These are phyloP conservation scores for Dermochelys coriacea DNA, from an alignment of 2,797 vertebrate genomes.

Conservation along the genomic window DNA sequence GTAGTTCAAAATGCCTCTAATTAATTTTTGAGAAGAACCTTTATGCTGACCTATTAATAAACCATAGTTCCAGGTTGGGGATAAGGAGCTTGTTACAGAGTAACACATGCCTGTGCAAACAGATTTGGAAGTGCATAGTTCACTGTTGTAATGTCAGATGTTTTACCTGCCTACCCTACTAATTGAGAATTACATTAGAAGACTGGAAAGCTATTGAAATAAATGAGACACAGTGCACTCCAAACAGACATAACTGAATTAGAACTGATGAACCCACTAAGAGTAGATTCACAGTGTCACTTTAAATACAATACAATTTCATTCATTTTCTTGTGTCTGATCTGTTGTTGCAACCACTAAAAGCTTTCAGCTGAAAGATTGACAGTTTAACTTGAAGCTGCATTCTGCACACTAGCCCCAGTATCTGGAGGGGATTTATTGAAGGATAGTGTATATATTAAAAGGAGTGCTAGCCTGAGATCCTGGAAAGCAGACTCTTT, in stretches of 20 bases:
- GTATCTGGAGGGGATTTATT: background rate
- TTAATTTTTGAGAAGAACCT: slow-evolving; percentile 66
- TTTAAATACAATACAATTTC: slow-evolving; percentile 66
- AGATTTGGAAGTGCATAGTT: slow-evolving; percentile 43
- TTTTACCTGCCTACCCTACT: slow-evolving; percentile 51
- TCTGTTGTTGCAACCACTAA: slow-evolving; percentile 34
- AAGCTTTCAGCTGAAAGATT: slow-evolving; percentile 5
- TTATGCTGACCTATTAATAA: slow-evolving; percentile 66
- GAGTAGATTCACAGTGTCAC: slow-evolving; percentile 61
- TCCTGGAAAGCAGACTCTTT: background rate
- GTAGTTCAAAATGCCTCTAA: slow-evolving; percentile 69
- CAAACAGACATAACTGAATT: slow-evolving; percentile 68
- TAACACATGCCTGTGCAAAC: slow-evolving; percentile 17
- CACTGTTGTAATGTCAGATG: slow-evolving; percentile 27
- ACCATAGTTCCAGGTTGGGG: background rate
- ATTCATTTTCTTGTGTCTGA: slow-evolving; percentile 30
- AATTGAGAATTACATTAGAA: slow-evolving; percentile 73
- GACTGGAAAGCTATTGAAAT: slow-evolving; percentile 54
- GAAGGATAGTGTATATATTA: background rate
- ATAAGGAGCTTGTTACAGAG: slow-evolving; percentile 25
- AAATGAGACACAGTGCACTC: slow-evolving; percentile 66
- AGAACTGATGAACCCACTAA: slow-evolving; percentile 69
- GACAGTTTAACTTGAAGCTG: slow-evolving; percentile 42
- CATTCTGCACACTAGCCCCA: background rate
- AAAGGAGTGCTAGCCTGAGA: slow-evolving; percentile 14